A percentile compares a stretch with the other conserved stretches of the same genome.
These are phyloP conservation scores for Bolborhynchus lineola DNA, from an alignment of 2,113 vertebrate genomes.

Conservation along the genomic window DNA sequence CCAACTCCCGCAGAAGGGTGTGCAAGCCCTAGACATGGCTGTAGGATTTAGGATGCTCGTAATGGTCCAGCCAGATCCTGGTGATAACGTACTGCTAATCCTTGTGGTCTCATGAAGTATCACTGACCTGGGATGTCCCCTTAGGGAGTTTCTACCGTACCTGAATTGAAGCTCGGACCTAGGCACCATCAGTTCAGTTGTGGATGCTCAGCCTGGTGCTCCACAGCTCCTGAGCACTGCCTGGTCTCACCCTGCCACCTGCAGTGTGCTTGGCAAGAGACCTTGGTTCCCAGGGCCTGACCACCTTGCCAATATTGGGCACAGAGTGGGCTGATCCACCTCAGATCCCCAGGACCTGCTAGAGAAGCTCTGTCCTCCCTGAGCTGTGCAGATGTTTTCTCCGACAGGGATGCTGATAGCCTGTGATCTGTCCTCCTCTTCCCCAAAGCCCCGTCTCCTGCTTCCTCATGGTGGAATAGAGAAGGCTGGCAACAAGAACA, in stretches of 20 bases:
- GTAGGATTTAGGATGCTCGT: not conserved
- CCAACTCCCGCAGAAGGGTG: not conserved
- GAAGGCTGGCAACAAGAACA: not conserved
- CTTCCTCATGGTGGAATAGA: not conserved
- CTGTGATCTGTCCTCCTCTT: not conserved
- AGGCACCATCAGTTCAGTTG: not conserved
- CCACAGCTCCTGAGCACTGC: not conserved
- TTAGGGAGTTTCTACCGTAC: not conserved
- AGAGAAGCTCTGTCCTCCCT: not conserved
- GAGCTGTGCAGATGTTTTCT: not conserved
- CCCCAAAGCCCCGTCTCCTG: not conserved
- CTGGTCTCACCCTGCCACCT: not conserved
- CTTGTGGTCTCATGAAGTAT: not conserved
- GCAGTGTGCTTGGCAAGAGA: not conserved
- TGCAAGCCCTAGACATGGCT: accelerated
- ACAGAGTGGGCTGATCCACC: not conserved
- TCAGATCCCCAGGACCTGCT: not conserved
- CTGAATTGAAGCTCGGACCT: not conserved
- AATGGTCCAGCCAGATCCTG: not conserved
- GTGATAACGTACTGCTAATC: not conserved
- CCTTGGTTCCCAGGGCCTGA: not conserved
- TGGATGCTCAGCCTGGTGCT: not conserved
- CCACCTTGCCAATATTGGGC: accelerated
- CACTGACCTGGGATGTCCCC: not conserved
- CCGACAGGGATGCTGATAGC: too few species aligned